These are phyloP conservation scores for Petaurus breviceps DNA, from an alignment of 2,113 vertebrate species.

Conservation along the genomic window DNA sequence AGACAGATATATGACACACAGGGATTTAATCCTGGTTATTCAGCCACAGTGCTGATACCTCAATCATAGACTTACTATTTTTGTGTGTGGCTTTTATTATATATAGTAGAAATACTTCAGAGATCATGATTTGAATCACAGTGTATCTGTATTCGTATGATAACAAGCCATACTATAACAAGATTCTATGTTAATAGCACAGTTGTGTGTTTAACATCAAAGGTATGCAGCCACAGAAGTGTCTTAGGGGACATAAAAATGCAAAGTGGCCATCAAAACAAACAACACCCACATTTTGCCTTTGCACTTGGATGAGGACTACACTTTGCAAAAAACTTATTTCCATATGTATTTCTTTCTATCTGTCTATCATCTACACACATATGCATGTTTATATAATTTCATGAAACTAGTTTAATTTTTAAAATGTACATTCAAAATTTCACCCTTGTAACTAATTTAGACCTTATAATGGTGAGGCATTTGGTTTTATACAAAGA, in stretches of 20 bases:
- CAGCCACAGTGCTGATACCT: background rate
- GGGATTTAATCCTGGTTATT: background rate
- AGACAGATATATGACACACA: background rate
- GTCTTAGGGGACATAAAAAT: constrained; percentile 12
- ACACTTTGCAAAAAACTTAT: constrained; percentile 8
- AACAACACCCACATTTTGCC: background rate
- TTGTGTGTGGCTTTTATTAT: background rate
- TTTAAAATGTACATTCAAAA: background rate
- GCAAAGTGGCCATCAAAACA: constrained; percentile 30
- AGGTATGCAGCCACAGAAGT: background rate
- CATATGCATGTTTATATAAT: constrained; percentile 30
- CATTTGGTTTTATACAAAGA: background rate
- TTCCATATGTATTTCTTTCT: constrained; percentile 15
- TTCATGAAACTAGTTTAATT: constrained; percentile 47
- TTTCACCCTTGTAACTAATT: background rate
- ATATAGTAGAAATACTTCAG: background rate
- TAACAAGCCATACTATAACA: background rate
- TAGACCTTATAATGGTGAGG: background rate
- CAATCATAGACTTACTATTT: background rate
- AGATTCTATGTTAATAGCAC: background rate
- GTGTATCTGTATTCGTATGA: constrained; percentile 17
- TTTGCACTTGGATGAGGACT: constrained; percentile 21
- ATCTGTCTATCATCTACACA: constrained; percentile 28
- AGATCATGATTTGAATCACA: background rate
- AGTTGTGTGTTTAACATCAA: background rate